phyloP scores from a whole-genome alignment of 2,888 invertebrate genomes.

The Tetanocera ferruginea region DNA sequence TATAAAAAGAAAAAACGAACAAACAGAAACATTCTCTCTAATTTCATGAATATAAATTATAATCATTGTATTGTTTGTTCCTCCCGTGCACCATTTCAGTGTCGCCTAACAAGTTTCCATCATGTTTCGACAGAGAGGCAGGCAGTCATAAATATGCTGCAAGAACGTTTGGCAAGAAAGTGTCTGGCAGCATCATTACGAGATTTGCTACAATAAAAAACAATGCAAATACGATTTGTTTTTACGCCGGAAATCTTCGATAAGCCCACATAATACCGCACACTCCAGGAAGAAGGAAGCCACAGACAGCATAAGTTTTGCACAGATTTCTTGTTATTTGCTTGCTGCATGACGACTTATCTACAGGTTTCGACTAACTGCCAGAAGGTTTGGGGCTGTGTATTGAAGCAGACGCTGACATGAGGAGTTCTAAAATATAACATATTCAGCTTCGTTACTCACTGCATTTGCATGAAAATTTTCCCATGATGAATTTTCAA shows the following conservation, averaged over 20 bases:
- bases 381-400: neutral
- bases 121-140: neutral
- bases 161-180: neutral
- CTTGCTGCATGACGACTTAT: neutral
- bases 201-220: constrained; percentile 50
- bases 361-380: neutral
- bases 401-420: neutral
- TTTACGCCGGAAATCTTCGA: constrained; percentile 60
- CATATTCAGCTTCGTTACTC: neutral
- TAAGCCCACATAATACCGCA: constrained; percentile 58
- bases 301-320: neutral
- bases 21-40: neutral
- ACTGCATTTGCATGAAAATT: neutral
- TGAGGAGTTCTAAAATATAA: neutral
- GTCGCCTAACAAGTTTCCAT: constrained; percentile 9
- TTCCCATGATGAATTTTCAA: neutral
- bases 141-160: neutral
- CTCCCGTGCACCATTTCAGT: neutral
- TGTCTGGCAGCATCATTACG: constrained; percentile 27
- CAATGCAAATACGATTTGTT: constrained; percentile 56
- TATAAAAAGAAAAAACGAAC: neutral
- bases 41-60: constrained; percentile 24
- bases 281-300: neutral
- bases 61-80: constrained; percentile 19
- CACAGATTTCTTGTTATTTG: neutral